phyloP scores from a whole-genome alignment of 2,113 vertebrate species.

The Climacteris rufus region DNA sequence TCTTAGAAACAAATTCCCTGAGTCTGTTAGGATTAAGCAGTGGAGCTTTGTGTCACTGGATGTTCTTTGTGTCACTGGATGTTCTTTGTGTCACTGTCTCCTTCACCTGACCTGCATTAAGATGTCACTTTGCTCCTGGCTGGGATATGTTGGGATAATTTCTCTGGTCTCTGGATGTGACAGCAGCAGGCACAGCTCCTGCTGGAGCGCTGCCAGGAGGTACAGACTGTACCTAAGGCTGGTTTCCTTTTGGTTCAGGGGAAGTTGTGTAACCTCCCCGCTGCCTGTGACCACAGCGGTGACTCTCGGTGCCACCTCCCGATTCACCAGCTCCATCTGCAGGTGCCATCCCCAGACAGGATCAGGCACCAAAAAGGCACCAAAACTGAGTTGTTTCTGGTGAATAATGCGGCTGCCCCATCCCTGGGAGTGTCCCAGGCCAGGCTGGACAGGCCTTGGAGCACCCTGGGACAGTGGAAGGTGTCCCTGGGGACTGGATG shows the following conservation, averaged over 20 bases:
- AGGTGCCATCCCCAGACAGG: not conserved
- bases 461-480: not conserved
- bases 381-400: not conserved
- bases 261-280: not conserved
- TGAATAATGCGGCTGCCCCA: not conserved
- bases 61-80: too few species aligned
- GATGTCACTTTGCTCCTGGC: not conserved
- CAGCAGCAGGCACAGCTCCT: not conserved
- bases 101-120: not conserved
- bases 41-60: not conserved
- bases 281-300: not conserved
- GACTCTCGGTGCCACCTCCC: not conserved
- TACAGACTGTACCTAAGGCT: too few species aligned
- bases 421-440: not conserved
- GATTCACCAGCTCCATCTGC: not conserved
- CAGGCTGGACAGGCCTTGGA: fast-evolving
- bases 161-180: fast-evolving
- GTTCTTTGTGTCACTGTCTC: too few species aligned
- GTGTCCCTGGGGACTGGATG: not conserved
- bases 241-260: not conserved
- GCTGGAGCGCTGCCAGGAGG: not conserved
- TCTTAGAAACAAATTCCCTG: not conserved
- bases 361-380: too few species aligned
- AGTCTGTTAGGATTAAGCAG: not conserved
- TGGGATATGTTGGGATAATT: not conserved